Evolutionary conservation across 2,113 vertebrate species (phyloP).

Genomic region (Lophochroa leadbeateri): DNA sequence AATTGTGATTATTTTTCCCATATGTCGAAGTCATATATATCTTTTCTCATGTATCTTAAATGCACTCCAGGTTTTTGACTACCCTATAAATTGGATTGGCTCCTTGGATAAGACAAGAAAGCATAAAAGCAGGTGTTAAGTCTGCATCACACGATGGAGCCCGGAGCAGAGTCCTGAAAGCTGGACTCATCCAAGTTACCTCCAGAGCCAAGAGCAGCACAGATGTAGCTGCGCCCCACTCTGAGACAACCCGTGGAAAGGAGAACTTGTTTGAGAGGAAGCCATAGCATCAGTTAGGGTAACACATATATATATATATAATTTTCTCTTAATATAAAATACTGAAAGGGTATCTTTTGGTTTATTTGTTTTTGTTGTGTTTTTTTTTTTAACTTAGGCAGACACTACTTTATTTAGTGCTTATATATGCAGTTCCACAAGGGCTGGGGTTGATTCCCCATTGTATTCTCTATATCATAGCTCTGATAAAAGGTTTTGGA

Average conservation of each 20-base stretch:
- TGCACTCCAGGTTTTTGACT: background rate
- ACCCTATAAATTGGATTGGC: background rate
- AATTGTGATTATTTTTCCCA: background rate
- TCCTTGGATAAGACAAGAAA: background rate
- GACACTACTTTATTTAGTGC: background rate
- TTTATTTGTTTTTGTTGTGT: background rate
- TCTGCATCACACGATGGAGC: background rate
- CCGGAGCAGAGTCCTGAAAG: background rate
- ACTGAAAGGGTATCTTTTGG: background rate
- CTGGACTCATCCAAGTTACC: fast-evolving
- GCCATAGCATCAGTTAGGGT: background rate
- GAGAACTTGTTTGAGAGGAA: background rate
- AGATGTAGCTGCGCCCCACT: background rate
- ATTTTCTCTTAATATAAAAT: background rate
- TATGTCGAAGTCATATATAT: background rate
- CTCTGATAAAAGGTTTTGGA: background rate
- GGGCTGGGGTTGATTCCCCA: background rate
- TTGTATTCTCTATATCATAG: background rate
- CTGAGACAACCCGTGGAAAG: background rate
- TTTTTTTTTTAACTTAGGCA: background rate
- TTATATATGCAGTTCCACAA: background rate
- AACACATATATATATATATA: background rate
- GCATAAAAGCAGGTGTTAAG: background rate
- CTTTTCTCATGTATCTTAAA: background rate
- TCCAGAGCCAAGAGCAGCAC: background rate